Evolutionary conservation across 2,888 invertebrate genomes (phyloP).

Genomic region (Alviniconcha strummeri): DNA sequence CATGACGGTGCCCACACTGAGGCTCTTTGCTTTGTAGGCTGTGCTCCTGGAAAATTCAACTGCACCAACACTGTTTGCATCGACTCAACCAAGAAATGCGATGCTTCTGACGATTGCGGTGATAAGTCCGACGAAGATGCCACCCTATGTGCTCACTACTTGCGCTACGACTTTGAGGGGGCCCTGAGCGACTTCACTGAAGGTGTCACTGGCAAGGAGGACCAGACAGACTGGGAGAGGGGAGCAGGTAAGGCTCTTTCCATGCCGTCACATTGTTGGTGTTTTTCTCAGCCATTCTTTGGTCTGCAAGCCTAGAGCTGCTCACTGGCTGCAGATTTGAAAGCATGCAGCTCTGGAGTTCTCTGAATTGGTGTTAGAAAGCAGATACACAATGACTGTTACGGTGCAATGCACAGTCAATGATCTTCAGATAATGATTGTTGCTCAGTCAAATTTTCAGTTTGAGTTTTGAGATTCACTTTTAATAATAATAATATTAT

Average conservation of each 20-base stretch:
- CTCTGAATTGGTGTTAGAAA: too few relatives aligned
- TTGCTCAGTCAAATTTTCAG: too few relatives aligned
- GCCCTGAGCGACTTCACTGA: conserved; percentile 59
- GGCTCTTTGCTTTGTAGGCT: conserved; percentile 36
- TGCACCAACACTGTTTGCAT: conserved; percentile 64
- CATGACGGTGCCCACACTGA: too few relatives aligned
- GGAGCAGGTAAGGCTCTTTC: conserved; percentile 45
- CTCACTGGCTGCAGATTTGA: too few relatives aligned
- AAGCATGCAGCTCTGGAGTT: too few relatives aligned
- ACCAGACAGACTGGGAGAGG: conserved; percentile 69
- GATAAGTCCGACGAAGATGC: conserved; percentile 59
- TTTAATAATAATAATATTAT: too few relatives aligned
- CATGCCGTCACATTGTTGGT: conserved; percentile 3
- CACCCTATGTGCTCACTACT: conserved; percentile 43
- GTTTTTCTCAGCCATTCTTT: conserved; percentile 61
- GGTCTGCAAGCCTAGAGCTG: too few relatives aligned
- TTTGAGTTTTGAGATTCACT: too few relatives aligned
- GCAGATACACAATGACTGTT: too few relatives aligned
- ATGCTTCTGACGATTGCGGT: conserved; percentile 67
- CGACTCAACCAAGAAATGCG: conserved; percentile 53
- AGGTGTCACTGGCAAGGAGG: conserved; percentile 51
- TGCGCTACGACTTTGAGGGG: conserved; percentile 61
- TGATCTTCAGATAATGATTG: too few relatives aligned
- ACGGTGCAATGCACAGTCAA: too few relatives aligned
- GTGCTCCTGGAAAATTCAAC: conserved; percentile 47